Percentiles rank a stretch among this genome's conserved stretches.
phyloP scores from a whole-genome alignment of 2,797 vertebrate species.

The Holocentrus rufus region DNA sequence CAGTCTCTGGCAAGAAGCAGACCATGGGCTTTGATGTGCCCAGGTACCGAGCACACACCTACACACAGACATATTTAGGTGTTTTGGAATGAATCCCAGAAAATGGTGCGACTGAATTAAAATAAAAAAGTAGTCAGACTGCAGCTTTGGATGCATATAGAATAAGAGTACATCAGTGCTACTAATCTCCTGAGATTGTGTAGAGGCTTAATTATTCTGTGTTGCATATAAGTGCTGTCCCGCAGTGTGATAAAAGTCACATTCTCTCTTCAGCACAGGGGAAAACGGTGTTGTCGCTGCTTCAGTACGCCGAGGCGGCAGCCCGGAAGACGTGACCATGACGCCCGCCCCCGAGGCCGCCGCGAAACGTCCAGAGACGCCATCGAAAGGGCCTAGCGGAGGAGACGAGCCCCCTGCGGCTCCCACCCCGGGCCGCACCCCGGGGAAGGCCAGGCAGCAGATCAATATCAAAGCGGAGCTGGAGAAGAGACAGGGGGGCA shows the following conservation, averaged over 20 bases:
- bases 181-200: too few relatives aligned
- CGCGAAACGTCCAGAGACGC: conserved; percentile 74
- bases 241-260: background rate
- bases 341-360: conserved; percentile 66
- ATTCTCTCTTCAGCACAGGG: conserved; percentile 76
- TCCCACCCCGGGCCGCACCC: conserved; percentile 81
- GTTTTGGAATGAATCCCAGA: background rate
- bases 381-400: conserved; percentile 68
- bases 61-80: conserved; percentile 8
- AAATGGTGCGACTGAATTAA: background rate
- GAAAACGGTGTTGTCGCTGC: conserved; percentile 81
- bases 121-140: too few relatives aligned
- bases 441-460: conserved; percentile 87
- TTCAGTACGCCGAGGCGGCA: conserved; percentile 76
- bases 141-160: too few relatives aligned
- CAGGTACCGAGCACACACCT: conserved; percentile 81
- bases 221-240: background rate
- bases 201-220: background rate
- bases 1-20: conserved; percentile 96
- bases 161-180: too few relatives aligned
- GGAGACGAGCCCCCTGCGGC: conserved; percentile 80
- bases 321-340: conserved; percentile 74
- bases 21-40: conserved; percentile 98
- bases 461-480: conserved; percentile 92
- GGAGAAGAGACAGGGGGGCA: conserved; percentile 96